Evolutionary conservation across 2,113 vertebrate species (phyloP).

Genomic region (Lamprotornis superbus): DNA sequence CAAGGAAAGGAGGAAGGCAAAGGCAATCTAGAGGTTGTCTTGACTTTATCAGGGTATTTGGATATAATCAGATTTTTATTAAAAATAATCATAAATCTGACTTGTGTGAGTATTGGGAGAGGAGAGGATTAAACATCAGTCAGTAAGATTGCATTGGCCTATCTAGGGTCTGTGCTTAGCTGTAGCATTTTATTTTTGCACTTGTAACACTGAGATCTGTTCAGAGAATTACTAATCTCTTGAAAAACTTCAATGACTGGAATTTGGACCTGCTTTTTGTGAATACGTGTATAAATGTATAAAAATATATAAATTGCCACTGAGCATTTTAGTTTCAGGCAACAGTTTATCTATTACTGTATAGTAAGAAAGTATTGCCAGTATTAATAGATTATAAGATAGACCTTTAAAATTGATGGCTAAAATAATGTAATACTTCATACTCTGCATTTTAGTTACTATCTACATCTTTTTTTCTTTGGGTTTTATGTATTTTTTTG

Average conservation of each 20-base stretch:
- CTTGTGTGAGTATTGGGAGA: not conserved
- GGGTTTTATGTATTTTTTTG: not conserved
- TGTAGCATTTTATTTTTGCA: not conserved
- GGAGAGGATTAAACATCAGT: not conserved
- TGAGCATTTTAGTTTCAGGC: not conserved
- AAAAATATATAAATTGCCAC: not conserved
- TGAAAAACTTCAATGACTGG: not conserved
- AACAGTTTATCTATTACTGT: not conserved
- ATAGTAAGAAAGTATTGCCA: not conserved
- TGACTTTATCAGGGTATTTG: not conserved
- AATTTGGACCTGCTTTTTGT: not conserved
- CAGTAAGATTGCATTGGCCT: not conserved
- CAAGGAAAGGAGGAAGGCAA: not conserved
- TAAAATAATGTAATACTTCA: not conserved
- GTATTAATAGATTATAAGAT: not conserved
- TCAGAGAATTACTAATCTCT: not conserved
- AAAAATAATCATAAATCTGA: not conserved
- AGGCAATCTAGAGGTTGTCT: not conserved
- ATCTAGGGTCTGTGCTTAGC: not conserved
- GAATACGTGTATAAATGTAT: accelerated
- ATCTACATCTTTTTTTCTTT: not conserved
- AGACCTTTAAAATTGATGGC: not conserved
- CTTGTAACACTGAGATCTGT: not conserved
- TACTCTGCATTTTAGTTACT: not conserved
- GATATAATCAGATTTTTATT: slow-evolving; percentile 13